phyloP scores from a whole-genome alignment of 2,113 vertebrate species.

The Gasterosteus nipponicus region DNA sequence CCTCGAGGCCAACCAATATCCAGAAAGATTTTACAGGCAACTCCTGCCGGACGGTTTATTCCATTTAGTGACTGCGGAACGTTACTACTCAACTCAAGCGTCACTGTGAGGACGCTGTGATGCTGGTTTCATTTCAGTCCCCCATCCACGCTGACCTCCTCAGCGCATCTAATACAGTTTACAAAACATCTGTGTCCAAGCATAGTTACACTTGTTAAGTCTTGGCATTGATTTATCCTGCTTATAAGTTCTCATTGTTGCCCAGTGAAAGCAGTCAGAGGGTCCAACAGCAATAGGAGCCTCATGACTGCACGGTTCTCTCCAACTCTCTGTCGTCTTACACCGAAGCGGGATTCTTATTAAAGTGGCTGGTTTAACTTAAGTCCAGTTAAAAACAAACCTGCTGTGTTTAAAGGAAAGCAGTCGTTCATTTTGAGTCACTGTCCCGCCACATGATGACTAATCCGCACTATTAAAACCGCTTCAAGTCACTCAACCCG shows the following conservation, averaged over 20 bases:
- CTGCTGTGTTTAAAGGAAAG: background rate
- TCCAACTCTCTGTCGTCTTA: background rate
- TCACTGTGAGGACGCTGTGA: background rate
- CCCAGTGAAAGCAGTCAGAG: conserved; percentile 45
- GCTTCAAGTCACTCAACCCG: conserved; percentile 53
- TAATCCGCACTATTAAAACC: conserved; percentile 2
- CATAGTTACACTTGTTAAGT: background rate
- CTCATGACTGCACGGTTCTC: conserved; percentile 16
- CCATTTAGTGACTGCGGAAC: background rate
- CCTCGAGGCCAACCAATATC: background rate
- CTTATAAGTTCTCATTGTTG: conserved; percentile 15
- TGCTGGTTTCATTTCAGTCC: background rate
- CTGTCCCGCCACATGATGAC: background rate
- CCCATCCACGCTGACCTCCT: background rate
- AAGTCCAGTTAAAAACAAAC: conserved; percentile 16
- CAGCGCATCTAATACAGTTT: background rate
- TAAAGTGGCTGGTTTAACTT: conserved; percentile 23
- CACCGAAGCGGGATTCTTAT: conserved; percentile 29
- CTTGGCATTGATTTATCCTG: conserved; percentile 30
- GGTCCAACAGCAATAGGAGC: background rate
- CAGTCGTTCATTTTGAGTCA: background rate
- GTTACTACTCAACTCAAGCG: background rate
- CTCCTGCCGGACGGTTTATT: background rate
- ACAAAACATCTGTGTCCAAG: background rate
- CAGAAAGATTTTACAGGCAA: background rate